phyloP scores from a whole-genome alignment of 1,140 invertebrate genomes.

The Zaprionus ornatus region DNA sequence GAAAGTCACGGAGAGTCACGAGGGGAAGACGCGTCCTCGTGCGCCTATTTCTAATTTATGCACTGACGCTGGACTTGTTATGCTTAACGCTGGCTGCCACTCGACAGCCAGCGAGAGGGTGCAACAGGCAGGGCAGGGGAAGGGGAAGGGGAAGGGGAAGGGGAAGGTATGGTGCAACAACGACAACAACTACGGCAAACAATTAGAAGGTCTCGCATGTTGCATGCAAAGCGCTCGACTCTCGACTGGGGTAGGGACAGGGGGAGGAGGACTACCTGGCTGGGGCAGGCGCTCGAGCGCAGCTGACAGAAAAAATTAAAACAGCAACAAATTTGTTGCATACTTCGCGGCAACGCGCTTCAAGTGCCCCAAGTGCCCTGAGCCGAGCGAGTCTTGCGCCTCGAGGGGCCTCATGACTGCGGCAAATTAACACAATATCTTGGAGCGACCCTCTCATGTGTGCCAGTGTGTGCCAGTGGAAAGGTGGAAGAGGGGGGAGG shows the following conservation, averaged over 20 bases:
- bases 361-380: constrained; percentile 35
- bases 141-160: neutral
- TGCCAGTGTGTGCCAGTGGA: neutral
- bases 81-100: constrained; percentile 51
- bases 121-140: constrained; percentile 2
- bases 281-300: constrained; percentile 59
- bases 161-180: neutral
- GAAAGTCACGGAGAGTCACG: neutral
- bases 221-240: constrained; percentile 38
- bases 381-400: constrained; percentile 1
- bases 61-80: constrained; percentile 69
- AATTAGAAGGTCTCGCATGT: constrained; percentile 74
- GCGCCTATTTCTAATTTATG: constrained; percentile 76
- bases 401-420: constrained; percentile 66
- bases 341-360: constrained; percentile 62
- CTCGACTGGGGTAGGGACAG: neutral
- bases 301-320: constrained; percentile 77
- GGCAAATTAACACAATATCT: constrained; percentile 78
- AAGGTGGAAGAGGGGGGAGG: neutral
- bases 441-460: constrained; percentile 23
- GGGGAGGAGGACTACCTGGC: neutral
- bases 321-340: constrained; percentile 78
- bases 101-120: constrained; percentile 7
- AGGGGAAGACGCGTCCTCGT: constrained; percentile 17
- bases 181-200: constrained; percentile 38